Evolutionary conservation across 37 sponge, comb jelly and placozoan genomes (phyloP).

Genomic region (Hormiphora californensis): DNA sequence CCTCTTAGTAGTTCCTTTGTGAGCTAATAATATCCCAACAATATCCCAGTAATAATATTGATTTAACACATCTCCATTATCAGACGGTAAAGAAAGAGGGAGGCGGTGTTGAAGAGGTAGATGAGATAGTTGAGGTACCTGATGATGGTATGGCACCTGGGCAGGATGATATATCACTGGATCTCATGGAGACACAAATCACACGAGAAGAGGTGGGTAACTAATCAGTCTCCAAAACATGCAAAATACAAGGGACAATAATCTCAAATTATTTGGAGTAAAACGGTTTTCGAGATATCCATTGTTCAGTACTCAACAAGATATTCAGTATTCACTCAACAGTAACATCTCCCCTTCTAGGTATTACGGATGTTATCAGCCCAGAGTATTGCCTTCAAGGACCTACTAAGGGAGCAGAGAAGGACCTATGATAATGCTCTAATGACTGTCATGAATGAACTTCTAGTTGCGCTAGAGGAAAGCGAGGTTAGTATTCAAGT

Average conservation of each 20-base stretch:
- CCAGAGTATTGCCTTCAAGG: not conserved
- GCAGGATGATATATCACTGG: not conserved
- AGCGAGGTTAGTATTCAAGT: not conserved
- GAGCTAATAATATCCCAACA: too few species aligned
- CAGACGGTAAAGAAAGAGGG: constrained; percentile 12
- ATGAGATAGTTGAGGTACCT: not conserved
- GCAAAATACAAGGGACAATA: too few species aligned
- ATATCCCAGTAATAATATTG: too few species aligned
- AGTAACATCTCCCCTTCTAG: not conserved
- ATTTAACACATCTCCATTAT: too few species aligned
- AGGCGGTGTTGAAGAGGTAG: not conserved
- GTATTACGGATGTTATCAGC: constrained; percentile 6
- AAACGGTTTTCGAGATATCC: too few species aligned
- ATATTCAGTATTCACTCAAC: too few species aligned
- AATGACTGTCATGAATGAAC: constrained; percentile 9
- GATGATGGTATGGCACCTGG: not conserved
- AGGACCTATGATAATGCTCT: not conserved
- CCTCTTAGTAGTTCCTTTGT: too few species aligned
- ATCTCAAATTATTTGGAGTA: too few species aligned
- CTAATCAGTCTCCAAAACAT: too few species aligned
- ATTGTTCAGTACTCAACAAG: too few species aligned
- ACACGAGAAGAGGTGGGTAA: not conserved
- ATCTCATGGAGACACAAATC: not conserved
- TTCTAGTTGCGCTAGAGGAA: not conserved
- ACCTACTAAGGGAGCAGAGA: not conserved